Conservation (phyloP, 1,140 invertebrate genomes). For the Drosophila pseudoobscura region DNA sequence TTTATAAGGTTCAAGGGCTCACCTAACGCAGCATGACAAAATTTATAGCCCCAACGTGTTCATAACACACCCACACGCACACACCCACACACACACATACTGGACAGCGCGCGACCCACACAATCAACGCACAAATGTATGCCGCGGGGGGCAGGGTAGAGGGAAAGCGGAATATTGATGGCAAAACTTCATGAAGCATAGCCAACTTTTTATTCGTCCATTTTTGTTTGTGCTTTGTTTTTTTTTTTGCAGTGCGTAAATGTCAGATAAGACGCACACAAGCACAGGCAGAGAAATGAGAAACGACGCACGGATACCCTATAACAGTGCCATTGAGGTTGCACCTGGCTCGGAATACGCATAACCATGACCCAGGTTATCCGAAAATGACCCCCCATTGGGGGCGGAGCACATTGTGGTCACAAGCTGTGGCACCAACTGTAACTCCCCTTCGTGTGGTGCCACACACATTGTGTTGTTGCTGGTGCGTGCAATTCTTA, state of each 20-base stretch:
- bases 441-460: neutral
- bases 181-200: constrained; percentile 75
- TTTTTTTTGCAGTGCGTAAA: constrained; percentile 67
- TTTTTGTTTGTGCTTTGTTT: constrained; percentile 7
- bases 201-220: constrained; percentile 34
- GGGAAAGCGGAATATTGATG: constrained; percentile 65
- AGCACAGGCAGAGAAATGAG: neutral
- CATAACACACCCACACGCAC: constrained; percentile 52
- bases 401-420: too few species aligned
- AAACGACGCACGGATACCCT: neutral
- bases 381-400: too few species aligned
- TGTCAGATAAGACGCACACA: constrained; percentile 53
- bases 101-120: constrained; percentile 31
- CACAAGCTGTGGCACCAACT: neutral
- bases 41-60: constrained; percentile 72
- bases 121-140: constrained; percentile 30
- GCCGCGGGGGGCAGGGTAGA: neutral
- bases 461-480: constrained; percentile 11
- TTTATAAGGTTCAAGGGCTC: constrained; percentile 67
- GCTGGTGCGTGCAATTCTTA: constrained; percentile 58
- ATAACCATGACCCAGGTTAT: too few species aligned
- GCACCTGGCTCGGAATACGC: too few species aligned
- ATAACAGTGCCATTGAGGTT: too few species aligned
- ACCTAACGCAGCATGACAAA: constrained; percentile 68
- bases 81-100: constrained; percentile 8